phyloP scores from a whole-genome alignment of 2,797 vertebrate species.

The Chrosomus eos region DNA sequence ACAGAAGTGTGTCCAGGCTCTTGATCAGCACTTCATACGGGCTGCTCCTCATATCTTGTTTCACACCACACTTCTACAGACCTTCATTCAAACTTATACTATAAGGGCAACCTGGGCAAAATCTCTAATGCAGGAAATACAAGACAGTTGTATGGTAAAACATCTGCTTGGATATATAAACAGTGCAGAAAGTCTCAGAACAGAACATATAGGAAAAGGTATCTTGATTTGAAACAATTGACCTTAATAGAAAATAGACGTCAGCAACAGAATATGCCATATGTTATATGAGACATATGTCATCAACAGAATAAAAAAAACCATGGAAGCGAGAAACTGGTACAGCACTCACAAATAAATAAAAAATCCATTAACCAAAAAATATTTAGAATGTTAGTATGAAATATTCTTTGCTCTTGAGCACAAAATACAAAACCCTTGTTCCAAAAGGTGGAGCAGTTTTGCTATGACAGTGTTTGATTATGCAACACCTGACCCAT shows the following conservation, averaged over 20 bases:
- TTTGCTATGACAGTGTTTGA: background rate
- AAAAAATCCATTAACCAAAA: background rate
- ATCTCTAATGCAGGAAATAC: background rate
- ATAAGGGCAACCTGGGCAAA: background rate
- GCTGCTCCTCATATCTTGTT: background rate
- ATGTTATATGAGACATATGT: too few species aligned
- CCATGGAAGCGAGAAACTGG: background rate
- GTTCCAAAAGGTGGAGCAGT: background rate
- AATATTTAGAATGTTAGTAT: too few species aligned
- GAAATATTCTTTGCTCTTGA: background rate
- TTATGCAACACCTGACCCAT: background rate
- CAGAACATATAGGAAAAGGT: background rate
- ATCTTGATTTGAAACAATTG: background rate
- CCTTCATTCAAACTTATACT: background rate
- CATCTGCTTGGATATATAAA: background rate
- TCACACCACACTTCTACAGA: background rate
- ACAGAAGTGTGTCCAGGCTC: background rate
- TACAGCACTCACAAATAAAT: background rate
- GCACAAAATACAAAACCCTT: background rate
- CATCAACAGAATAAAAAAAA: background rate
- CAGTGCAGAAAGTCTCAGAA: background rate
- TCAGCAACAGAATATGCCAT: too few species aligned
- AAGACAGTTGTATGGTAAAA: background rate
- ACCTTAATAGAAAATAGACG: background rate
- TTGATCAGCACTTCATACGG: background rate